Evolutionary conservation across 2,113 vertebrate genomes (phyloP).

Genomic region (Pseudopodoces humilis): DNA sequence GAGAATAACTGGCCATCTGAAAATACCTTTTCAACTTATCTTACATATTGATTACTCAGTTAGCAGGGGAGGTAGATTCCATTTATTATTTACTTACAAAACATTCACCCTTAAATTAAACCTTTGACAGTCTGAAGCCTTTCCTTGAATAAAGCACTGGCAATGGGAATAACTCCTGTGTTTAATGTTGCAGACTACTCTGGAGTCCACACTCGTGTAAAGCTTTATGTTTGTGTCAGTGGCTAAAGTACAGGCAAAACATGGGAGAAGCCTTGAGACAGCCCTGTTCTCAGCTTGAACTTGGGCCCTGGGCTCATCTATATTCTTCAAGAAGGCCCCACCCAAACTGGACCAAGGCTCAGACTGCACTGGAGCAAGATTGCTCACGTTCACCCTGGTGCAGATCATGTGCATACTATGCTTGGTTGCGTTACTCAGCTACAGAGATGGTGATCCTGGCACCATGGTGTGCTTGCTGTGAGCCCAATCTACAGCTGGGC

Average conservation of each 20-base stretch:
- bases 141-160: neutral
- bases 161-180: neutral
- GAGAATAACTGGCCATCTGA: neutral
- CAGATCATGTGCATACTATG: neutral
- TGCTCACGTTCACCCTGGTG: neutral
- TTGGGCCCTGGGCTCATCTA: neutral
- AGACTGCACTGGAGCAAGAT: accelerated
- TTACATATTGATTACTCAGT: constrained; percentile 4
- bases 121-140: neutral
- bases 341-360: neutral
- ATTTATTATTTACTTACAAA: neutral
- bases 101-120: neutral
- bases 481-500: neutral
- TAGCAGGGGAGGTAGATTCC: neutral
- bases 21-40: neutral
- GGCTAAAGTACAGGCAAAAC: neutral
- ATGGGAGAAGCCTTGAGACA: neutral
- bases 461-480: neutral
- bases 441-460: neutral
- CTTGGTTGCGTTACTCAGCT: neutral
- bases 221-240: neutral
- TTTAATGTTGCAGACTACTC: neutral
- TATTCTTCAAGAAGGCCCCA: neutral
- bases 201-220: neutral
- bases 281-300: neutral